These are phyloP conservation scores for Bombus haemorrhoidalis DNA, from an alignment of 1,140 invertebrate genomes.

Conservation along the genomic window DNA sequence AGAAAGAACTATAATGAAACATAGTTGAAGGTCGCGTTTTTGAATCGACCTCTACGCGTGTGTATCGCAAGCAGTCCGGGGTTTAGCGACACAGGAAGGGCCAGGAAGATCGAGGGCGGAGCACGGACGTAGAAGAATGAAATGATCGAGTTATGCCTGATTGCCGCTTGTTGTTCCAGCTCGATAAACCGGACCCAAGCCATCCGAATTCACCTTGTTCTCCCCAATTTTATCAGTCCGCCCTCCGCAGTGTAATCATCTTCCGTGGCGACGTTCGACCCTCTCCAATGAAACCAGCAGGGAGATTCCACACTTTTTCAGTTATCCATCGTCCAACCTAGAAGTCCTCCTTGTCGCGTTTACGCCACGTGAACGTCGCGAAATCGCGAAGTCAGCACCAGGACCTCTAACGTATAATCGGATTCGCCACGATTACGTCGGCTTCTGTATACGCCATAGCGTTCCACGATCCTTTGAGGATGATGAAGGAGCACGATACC, in stretches of 20 bases:
- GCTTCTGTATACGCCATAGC: neutral
- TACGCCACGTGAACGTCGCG: neutral
- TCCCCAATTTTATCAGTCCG: conserved; percentile 68
- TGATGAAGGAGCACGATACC: conserved; percentile 25
- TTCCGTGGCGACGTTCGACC: conserved; percentile 3
- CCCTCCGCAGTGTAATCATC: conserved; percentile 41
- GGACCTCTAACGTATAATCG: conserved; percentile 39
- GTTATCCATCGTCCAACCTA: neutral
- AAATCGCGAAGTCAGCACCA: conserved; percentile 43
- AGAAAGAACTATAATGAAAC: too few species aligned
- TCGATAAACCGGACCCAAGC: conserved; percentile 76
- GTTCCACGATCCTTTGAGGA: conserved; percentile 28
- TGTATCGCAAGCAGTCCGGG: conserved; percentile 50
- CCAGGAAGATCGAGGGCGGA: conserved; percentile 51
- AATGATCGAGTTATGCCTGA: conserved; percentile 80
- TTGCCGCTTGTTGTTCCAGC: conserved; percentile 79
- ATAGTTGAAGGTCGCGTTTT: neutral
- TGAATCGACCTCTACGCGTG: conserved; percentile 18
- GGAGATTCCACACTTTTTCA: conserved; percentile 20
- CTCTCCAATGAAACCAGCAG: neutral
- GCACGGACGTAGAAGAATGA: conserved; percentile 74
- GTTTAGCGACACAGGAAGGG: conserved; percentile 49
- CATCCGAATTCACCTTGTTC: conserved; percentile 69
- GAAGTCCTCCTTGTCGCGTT: neutral
- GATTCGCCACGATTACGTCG: conserved; percentile 38